Evolutionary conservation across 2,888 invertebrate genomes (phyloP).

Genomic region (Physocephala rufipes): DNA sequence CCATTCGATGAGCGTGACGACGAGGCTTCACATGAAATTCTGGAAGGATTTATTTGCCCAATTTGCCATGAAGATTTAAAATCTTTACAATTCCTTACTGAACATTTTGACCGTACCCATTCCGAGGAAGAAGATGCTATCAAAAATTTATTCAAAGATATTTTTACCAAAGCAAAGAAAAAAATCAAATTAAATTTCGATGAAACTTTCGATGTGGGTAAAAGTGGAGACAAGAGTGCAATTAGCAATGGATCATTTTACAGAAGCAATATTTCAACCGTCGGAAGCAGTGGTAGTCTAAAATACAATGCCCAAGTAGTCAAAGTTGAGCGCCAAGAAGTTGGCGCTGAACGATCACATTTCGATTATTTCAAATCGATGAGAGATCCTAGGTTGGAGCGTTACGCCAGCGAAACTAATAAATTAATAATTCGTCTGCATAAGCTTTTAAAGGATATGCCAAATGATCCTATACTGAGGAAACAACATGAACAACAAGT

Average conservation of each 20-base stretch:
- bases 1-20: constrained; percentile 58
- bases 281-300: constrained; percentile 47
- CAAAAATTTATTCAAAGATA: constrained; percentile 78
- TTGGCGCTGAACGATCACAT: constrained; percentile 68
- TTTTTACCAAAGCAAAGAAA: constrained; percentile 90
- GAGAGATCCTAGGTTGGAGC: constrained; percentile 78
- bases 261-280: constrained; percentile 12
- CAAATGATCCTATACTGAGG: constrained; percentile 75
- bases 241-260: constrained; percentile 54
- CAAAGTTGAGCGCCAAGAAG: constrained; percentile 64
- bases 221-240: constrained; percentile 69
- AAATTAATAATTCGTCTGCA: constrained; percentile 93
- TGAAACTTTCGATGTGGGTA: constrained; percentile 71
- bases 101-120: constrained; percentile 90
- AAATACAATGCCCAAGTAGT: constrained; percentile 56
- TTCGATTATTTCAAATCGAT: constrained; percentile 80
- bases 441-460: constrained; percentile 85
- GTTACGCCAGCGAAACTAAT: constrained; percentile 94
- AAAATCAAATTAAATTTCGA: constrained; percentile 80
- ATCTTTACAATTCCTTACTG: constrained; percentile 81
- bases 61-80: constrained; percentile 92
- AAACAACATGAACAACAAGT: constrained; percentile 78
- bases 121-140: constrained; percentile 86
- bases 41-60: constrained; percentile 95
- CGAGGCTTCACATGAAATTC: constrained; percentile 70